A percentile compares a stretch with the other conserved stretches of the same genome.
These are phyloP conservation scores for Amphimedon queenslandica DNA, from an alignment of 37 sponge, comb jelly and placozoan species.

Conservation along the genomic window DNA sequence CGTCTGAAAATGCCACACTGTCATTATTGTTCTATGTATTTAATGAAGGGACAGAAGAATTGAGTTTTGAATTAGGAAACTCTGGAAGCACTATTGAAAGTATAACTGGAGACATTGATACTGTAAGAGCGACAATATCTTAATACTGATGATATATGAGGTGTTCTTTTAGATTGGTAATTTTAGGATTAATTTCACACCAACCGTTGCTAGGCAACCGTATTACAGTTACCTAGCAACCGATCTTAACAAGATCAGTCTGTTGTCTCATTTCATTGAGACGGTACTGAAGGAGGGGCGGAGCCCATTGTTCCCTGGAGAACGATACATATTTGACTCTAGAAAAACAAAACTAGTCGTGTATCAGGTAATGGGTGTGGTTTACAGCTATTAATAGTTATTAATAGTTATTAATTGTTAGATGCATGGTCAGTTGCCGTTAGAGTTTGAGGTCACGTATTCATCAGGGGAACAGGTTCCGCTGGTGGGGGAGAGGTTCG, in stretches of 20 bases:
- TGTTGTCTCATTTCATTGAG: not conserved
- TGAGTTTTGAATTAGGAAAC: slow-evolving; percentile 26
- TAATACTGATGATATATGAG: too few species aligned
- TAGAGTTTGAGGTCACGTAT: slow-evolving; percentile 71
- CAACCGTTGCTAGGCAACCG: not conserved
- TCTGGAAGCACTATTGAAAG: slow-evolving; percentile 29
- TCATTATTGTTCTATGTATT: slow-evolving; percentile 53
- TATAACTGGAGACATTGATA: slow-evolving; percentile 41
- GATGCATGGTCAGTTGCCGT: slow-evolving; percentile 40
- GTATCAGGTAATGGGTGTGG: not conserved
- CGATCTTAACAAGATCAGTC: not conserved
- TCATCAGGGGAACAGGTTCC: not conserved
- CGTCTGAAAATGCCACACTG: not conserved
- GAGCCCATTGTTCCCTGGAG: too few species aligned
- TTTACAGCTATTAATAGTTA: not conserved
- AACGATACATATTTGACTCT: not conserved
- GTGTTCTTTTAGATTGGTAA: not conserved
- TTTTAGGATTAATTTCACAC: not conserved
- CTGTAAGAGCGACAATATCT: slow-evolving; percentile 17
- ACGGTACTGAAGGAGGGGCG: too few species aligned
- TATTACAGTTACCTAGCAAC: not conserved
- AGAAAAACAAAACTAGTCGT: not conserved
- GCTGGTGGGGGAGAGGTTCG: not conserved
- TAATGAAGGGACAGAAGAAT: slow-evolving; percentile 54
- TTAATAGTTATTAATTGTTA: too few species aligned